These are phyloP conservation scores for Syritta pipiens DNA, from an alignment of 2,888 invertebrate genomes.

Conservation along the genomic window DNA sequence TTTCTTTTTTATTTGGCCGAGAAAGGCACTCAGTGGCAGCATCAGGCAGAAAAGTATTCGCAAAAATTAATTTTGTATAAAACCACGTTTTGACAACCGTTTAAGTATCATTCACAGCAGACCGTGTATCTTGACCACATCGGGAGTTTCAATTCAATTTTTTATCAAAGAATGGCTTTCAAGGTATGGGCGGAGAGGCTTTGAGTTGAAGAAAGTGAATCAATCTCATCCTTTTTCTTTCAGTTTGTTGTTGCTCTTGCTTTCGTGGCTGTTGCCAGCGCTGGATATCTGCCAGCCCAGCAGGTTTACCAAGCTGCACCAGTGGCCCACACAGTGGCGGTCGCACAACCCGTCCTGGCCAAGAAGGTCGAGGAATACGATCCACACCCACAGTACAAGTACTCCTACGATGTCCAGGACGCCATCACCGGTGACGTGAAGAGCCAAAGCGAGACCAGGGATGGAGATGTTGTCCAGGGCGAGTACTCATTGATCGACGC, in stretches of 20 bases:
- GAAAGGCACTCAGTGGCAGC: background rate
- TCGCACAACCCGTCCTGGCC: conserved; percentile 49
- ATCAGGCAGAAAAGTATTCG: background rate
- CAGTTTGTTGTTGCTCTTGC: conserved; percentile 38
- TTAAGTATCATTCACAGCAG: conserved; percentile 49
- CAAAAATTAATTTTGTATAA: conserved; percentile 31
- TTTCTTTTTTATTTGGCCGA: no score
- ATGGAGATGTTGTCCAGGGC: conserved; percentile 71
- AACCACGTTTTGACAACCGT: conserved; percentile 22
- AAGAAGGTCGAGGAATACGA: conserved; percentile 70
- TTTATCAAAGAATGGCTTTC: conserved; percentile 44
- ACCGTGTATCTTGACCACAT: no score
- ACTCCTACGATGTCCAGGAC: conserved; percentile 71
- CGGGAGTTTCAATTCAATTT: no score
- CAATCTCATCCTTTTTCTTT: background rate
- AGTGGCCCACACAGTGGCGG: no score
- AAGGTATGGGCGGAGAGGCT: conserved; percentile 20
- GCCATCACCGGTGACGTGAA: conserved; percentile 70
- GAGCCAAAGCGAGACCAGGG: conserved; percentile 70
- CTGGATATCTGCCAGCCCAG: conserved; percentile 38
- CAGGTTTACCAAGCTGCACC: conserved; percentile 39
- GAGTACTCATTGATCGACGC: conserved; percentile 71
- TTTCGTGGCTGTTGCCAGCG: conserved; percentile 22
- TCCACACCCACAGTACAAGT: conserved; percentile 71
- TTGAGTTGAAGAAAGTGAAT: background rate